Evolutionary conservation across 2,888 invertebrate species (phyloP).

Genomic region (Argyresthia goedartella): DNA sequence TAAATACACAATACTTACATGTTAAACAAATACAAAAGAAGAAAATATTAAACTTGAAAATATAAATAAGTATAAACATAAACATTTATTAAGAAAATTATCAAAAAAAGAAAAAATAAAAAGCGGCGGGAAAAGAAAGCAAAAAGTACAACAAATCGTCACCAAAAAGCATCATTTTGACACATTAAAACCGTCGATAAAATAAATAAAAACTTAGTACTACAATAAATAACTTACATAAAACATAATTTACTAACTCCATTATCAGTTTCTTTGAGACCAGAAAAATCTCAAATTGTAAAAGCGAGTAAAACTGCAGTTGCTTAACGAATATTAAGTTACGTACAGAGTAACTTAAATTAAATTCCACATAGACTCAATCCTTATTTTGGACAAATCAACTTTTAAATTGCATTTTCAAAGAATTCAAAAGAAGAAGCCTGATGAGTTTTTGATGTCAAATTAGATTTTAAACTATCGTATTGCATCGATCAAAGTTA

Average conservation of each 20-base stretch:
- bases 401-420: too few species aligned
- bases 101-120: not conserved
- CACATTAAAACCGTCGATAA: not conserved
- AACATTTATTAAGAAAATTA: not conserved
- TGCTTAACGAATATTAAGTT: too few species aligned
- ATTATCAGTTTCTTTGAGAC: too few species aligned
- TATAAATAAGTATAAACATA: not conserved
- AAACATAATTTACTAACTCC: not conserved
- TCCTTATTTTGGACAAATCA: too few species aligned
- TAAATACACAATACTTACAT: not conserved
- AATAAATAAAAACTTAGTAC: slow-evolving; percentile 3
- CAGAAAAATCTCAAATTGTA: too few species aligned
- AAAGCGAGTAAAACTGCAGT: too few species aligned
- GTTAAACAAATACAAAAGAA: not conserved
- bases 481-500: not conserved
- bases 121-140: not conserved
- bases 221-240: slow-evolving; percentile 3
- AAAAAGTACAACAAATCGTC: not conserved
- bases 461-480: too few species aligned
- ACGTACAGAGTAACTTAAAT: too few species aligned
- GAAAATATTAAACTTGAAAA: not conserved
- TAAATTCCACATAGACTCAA: too few species aligned
- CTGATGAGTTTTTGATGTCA: too few species aligned
- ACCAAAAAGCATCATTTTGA: too few species aligned
- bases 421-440: too few species aligned